Evolutionary conservation across 2,888 invertebrate genomes (phyloP).

Genomic region (Timema podura): DNA sequence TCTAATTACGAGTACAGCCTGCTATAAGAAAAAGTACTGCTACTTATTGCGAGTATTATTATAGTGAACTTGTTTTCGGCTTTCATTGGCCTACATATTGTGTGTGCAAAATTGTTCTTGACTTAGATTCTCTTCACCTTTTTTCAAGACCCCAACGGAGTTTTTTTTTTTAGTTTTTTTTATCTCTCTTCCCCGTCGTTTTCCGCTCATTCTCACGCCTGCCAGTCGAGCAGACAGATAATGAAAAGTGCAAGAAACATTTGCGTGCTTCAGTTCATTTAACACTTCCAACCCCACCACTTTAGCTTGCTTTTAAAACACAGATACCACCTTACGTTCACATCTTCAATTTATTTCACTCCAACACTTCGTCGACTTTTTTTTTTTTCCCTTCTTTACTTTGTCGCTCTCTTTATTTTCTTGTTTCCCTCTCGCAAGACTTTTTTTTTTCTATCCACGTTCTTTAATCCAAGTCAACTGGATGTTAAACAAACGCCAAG

Average conservation of each 20-base stretch:
- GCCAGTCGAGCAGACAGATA: constrained; percentile 7
- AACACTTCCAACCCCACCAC: constrained; percentile 19
- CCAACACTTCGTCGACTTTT: constrained; percentile 12
- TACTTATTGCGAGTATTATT: too few relatives aligned
- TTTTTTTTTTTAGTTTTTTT: too few relatives aligned
- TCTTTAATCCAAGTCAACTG: constrained; percentile 9
- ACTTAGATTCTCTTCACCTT: too few relatives aligned
- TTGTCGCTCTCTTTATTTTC: background rate
- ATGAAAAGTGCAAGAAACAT: constrained; percentile 26
- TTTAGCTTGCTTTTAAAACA: background rate
- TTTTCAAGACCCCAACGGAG: too few relatives aligned
- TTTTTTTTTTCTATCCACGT: background rate
- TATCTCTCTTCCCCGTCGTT: too few relatives aligned
- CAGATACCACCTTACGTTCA: constrained; percentile 12
- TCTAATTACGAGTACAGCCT: too few relatives aligned
- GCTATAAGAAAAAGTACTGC: too few relatives aligned
- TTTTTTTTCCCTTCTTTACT: background rate
- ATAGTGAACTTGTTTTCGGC: too few relatives aligned
- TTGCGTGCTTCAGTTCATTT: constrained; percentile 26
- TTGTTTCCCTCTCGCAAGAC: background rate
- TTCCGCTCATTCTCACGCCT: too few relatives aligned
- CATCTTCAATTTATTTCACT: constrained; percentile 24
- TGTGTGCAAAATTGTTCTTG: too few relatives aligned
- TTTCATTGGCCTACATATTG: too few relatives aligned
- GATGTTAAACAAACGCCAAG: constrained; percentile 2